Evolutionary conservation across 2,113 vertebrate species (phyloP).

Genomic region (Muntiacus reevesi): DNA sequence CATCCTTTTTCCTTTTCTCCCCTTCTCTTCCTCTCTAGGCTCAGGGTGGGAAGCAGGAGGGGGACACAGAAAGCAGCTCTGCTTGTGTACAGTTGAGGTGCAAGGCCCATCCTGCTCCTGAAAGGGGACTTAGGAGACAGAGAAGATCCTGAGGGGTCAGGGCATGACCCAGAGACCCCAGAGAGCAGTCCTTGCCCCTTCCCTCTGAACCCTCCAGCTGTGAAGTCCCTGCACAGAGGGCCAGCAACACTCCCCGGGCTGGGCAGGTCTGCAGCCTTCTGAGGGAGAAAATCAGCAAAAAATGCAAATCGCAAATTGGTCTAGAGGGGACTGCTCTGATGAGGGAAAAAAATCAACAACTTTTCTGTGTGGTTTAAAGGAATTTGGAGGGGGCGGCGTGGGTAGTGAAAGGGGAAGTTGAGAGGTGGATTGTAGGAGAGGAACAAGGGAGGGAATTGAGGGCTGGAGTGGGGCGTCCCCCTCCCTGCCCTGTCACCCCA

Average conservation of each 20-base stretch:
- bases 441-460: not conserved
- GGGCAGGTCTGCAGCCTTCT: not conserved
- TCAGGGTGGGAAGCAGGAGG: not conserved
- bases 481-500: not conserved
- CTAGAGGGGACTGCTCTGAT: constrained; percentile 30
- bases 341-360: constrained; percentile 47
- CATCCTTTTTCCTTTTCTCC: not conserved
- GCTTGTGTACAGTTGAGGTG: not conserved
- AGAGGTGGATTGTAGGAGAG: not conserved
- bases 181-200: not conserved
- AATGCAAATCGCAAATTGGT: constrained; percentile 48
- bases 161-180: not conserved
- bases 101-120: not conserved
- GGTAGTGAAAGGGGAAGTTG: not conserved
- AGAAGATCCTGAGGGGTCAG: not conserved
- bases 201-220: not conserved
- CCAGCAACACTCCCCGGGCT: not conserved
- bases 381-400: not conserved
- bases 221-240: not conserved
- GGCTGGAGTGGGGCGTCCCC: not conserved
- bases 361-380: constrained; percentile 42
- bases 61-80: not conserved
- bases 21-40: not conserved
- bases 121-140: not conserved
- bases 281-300: constrained; percentile 6